phyloP scores from a whole-genome alignment of 2,113 vertebrate species.

The Ophthalmolycus amberensis region DNA sequence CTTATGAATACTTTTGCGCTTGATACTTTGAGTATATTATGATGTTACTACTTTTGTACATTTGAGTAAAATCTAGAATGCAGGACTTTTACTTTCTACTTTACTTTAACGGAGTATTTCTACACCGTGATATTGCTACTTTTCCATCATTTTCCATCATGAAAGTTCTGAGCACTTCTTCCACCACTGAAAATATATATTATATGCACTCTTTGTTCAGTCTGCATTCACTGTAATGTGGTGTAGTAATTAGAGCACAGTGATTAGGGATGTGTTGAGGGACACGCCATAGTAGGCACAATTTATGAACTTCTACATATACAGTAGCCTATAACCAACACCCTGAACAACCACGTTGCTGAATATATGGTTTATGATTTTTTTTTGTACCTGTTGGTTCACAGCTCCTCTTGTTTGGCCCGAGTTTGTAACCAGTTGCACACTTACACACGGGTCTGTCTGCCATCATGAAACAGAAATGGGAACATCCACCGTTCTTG shows the following conservation, averaged over 20 bases:
- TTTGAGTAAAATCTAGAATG: neutral
- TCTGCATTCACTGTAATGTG: neutral
- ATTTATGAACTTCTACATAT: neutral
- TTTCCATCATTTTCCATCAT: neutral
- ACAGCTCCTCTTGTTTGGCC: slow-evolving; percentile 84
- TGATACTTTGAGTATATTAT: neutral
- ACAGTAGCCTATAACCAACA: neutral
- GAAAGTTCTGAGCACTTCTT: neutral
- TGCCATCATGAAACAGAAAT: slow-evolving; percentile 84
- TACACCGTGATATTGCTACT: neutral
- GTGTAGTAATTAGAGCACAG: neutral
- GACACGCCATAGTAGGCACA: neutral
- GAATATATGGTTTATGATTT: neutral
- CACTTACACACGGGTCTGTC: slow-evolving; percentile 85
- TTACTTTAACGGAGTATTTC: neutral
- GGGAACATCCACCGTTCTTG: slow-evolving; percentile 92
- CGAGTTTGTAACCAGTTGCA: slow-evolving; percentile 87
- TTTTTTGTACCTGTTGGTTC: slow-evolving; percentile 83
- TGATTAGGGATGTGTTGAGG: neutral
- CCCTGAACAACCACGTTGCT: neutral
- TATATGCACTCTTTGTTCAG: neutral
- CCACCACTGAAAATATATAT: neutral
- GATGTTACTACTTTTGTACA: neutral
- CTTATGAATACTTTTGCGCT: neutral
- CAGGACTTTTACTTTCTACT: neutral